phyloP scores from a whole-genome alignment of 2,113 vertebrate genomes.

The Syrrhaptes paradoxus region DNA sequence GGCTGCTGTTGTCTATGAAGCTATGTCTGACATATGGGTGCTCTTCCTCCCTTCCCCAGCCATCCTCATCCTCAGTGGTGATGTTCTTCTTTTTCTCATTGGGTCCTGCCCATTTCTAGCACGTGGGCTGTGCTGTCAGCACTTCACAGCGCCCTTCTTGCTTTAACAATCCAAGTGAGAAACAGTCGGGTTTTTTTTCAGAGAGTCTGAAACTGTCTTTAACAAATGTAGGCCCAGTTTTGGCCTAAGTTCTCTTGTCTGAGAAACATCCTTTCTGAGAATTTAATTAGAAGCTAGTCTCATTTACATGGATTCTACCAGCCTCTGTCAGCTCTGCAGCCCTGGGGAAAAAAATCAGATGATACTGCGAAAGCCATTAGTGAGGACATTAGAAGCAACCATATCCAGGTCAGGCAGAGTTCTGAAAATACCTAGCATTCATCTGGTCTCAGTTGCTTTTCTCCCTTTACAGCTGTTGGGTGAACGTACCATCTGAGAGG shows the following conservation, averaged over 20 bases:
- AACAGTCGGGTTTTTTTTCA: background rate
- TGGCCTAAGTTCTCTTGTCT: background rate
- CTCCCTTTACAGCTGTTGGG: background rate
- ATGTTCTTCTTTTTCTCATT: background rate
- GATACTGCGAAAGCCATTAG: background rate
- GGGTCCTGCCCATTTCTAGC: background rate
- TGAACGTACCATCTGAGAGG: background rate
- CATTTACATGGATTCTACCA: slow-evolving; percentile 19
- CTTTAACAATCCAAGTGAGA: background rate
- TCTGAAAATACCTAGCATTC: slow-evolving; percentile 4
- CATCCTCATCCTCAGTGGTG: background rate
- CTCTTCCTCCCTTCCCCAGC: background rate
- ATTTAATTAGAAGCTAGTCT: slow-evolving; percentile 31
- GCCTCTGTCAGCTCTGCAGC: background rate
- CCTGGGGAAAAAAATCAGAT: background rate
- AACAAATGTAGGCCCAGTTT: background rate
- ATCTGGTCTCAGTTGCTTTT: slow-evolving; percentile 1
- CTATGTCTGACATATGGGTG: background rate
- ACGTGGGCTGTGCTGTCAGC: background rate
- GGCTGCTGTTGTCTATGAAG: background rate
- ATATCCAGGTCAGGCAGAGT: background rate
- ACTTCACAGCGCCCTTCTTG: background rate
- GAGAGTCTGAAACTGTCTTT: background rate
- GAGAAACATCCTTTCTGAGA: background rate
- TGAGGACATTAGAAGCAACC: background rate